Conservation (phyloP, 2,797 vertebrate genomes). For the Chiloscyllium punctatum region DNA sequence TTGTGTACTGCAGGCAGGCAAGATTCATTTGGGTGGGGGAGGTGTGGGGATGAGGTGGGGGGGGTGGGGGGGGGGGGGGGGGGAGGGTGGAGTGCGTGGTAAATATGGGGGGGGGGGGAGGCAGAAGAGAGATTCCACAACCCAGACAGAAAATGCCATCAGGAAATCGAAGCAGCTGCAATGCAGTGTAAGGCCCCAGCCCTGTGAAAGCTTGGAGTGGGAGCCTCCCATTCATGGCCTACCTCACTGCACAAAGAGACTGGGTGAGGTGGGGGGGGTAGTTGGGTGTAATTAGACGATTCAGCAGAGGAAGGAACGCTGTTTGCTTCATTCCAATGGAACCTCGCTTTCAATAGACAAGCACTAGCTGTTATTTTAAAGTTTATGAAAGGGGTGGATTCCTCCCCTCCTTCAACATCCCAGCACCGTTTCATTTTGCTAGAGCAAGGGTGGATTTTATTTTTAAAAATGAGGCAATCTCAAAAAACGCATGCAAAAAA, state of each 20-base stretch:
- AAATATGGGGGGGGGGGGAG: neutral
- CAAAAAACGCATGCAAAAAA: neutral
- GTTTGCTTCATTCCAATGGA: slow-evolving; percentile 51
- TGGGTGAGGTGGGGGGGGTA: slow-evolving; percentile 42
- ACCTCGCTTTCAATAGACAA: slow-evolving; percentile 11
- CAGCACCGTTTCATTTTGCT: neutral
- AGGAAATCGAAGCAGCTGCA: slow-evolving; percentile 66
- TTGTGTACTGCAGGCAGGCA: slow-evolving; percentile 88
- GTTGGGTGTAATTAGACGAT: slow-evolving; percentile 67
- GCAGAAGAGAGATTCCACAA: slow-evolving; percentile 59
- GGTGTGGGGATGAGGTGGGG: neutral
- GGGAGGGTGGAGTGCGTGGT: neutral
- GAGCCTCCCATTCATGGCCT: slow-evolving; percentile 53
- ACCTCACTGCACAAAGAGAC: slow-evolving; percentile 55
- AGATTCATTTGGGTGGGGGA: slow-evolving; percentile 75
- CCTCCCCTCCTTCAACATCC: neutral
- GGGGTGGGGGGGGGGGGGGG: no score
- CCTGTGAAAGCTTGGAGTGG: slow-evolving; percentile 61
- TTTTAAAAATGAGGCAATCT: neutral
- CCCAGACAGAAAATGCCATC: slow-evolving; percentile 77
- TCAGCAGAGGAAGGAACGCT: slow-evolving; percentile 58
- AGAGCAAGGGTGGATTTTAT: neutral
- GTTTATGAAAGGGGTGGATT: neutral
- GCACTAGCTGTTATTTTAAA: slow-evolving; percentile 20
- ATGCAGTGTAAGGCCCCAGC: slow-evolving; percentile 56